A percentile compares a stretch with the other conserved stretches of the same genome.
Conservation (phyloP, 2,113 vertebrate genomes). For the Gymnocephalus cernua region DNA sequence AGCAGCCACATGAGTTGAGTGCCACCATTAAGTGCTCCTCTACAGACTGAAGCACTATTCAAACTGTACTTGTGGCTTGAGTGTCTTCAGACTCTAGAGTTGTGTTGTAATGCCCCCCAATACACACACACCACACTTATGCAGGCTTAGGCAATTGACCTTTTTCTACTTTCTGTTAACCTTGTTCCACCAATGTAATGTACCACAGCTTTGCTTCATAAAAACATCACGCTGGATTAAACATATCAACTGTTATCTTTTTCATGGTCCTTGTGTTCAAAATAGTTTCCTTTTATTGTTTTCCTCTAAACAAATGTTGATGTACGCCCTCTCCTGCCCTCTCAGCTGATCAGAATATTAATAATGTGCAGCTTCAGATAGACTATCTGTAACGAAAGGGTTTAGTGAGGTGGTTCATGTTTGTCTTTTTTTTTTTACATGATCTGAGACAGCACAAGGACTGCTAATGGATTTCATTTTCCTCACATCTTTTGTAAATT, state of each 20-base stretch:
- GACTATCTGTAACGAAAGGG: conserved; percentile 21
- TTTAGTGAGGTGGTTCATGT: conserved; percentile 42
- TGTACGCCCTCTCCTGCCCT: not conserved
- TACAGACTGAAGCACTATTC: conserved; percentile 56
- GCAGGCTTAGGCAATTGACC: conserved; percentile 54
- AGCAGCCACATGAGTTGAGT: conserved; percentile 1
- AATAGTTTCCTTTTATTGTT: conserved; percentile 21
- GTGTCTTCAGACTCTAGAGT: conserved; percentile 56
- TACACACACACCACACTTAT: conserved; percentile 40
- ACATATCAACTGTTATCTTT: conserved; percentile 33
- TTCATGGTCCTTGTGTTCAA: conserved; percentile 32
- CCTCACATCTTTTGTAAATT: conserved; percentile 59
- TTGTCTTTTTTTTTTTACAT: not conserved
- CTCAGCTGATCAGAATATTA: conserved; percentile 38
- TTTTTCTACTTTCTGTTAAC: conserved; percentile 40
- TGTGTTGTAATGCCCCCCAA: conserved; percentile 25
- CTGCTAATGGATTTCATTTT: conserved; percentile 15
- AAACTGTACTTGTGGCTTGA: conserved; percentile 59
- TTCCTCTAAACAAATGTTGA: conserved; percentile 35
- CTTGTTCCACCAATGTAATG: conserved; percentile 42
- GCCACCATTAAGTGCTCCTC: conserved; percentile 55
- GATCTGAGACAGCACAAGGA: conserved; percentile 29
- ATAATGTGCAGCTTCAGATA: conserved; percentile 16
- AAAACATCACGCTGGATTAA: conserved; percentile 48
- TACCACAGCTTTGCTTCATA: conserved; percentile 46